Evolutionary conservation across 2,888 invertebrate species (phyloP), one percentile per base, ranked within the genome.

Genomic region (Temnothorax ravouxi): DNA sequence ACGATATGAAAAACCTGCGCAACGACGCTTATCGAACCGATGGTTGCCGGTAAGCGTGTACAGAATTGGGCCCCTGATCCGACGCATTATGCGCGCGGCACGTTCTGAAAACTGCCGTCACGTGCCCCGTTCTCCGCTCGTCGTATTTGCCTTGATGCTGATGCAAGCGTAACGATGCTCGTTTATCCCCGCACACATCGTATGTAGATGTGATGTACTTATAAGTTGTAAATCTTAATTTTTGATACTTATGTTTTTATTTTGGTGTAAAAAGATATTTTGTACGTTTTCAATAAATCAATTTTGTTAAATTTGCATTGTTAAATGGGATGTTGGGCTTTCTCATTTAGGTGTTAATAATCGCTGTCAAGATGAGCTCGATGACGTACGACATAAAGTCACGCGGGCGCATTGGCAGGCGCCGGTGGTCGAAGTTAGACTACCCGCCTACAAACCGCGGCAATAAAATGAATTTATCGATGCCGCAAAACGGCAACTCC

Each of bases 401-500:
- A 41, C 64, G 50, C 50, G 38, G 38, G 21, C 38, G 25, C 71
- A 80, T 80, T 71, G 79, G 69, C 15, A 5, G 25, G 44, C 67
- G 67, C 34, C 8, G 47, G 47, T 5, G 47, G 47, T 47, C 47
- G 47, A 47, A 47, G 47, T 47, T 47, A 5, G 47, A 47, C 47
- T 15, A 47, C 47, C 47, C 47, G 47, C 47, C 47, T 47, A 47
- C 47, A 44, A 44, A 11, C 71, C 71, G 34, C 47, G 25, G 67
- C 90, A 90, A 92, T 89, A 90, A 92, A 93, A 92, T 92, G 93
- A 92, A 91, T 93, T 92, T 92, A 92, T 92, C 91, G 92, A 92
- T 89, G 91, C 92, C 92, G 85, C 93, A 92, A 91, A 92, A 92
- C 89, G 91, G 87, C 88, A 89, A 87, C 89, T 88, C 88, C 89